Percentiles rank a stretch among this genome's conserved stretches.
These are phyloP conservation scores for Coelopa frigida DNA, from an alignment of 1,140 invertebrate genomes.

Conservation along the genomic window DNA sequence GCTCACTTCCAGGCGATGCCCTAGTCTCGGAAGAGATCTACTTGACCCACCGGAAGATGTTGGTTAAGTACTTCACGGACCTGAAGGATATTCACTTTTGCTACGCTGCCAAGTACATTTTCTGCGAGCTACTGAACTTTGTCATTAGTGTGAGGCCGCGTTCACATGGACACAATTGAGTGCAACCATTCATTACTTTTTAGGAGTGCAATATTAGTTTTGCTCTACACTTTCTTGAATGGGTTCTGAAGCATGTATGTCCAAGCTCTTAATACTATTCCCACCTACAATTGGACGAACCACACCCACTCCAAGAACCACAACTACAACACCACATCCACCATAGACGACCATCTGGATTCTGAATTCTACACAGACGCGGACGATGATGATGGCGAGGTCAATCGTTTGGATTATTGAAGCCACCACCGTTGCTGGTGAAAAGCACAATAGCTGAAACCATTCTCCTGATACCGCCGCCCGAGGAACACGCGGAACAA, in stretches of 20 bases:
- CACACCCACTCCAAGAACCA: constrained; percentile 3
- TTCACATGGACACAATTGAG: neutral
- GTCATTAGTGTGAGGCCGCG: constrained; percentile 54
- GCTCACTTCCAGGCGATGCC: constrained; percentile 17
- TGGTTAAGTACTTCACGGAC: constrained; percentile 49
- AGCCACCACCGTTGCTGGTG: constrained; percentile 28
- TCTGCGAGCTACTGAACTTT: constrained; percentile 68
- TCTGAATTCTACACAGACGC: constrained; percentile 7
- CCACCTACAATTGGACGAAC: constrained; percentile 33
- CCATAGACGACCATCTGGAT: neutral
- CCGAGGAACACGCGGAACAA: constrained; percentile 38
- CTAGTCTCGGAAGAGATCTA: constrained; percentile 47
- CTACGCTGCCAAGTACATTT: constrained; percentile 59
- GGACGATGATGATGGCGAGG: constrained; percentile 26
- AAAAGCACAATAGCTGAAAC: constrained; percentile 39
- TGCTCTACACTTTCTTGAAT: constrained; percentile 66
- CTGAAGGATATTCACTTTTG: constrained; percentile 55
- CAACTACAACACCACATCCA: constrained; percentile 5
- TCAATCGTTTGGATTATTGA: constrained; percentile 30
- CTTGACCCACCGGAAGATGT: constrained; percentile 47
- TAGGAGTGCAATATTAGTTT: constrained; percentile 52
- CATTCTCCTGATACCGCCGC: constrained; percentile 36
- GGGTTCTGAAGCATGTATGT: constrained; percentile 67
- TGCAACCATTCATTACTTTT: too few relatives aligned
- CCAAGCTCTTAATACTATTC: constrained; percentile 49